Base-by-base conservation (phyloP, 2,888 invertebrate species). In the Drosophila demipolita region DNA sequence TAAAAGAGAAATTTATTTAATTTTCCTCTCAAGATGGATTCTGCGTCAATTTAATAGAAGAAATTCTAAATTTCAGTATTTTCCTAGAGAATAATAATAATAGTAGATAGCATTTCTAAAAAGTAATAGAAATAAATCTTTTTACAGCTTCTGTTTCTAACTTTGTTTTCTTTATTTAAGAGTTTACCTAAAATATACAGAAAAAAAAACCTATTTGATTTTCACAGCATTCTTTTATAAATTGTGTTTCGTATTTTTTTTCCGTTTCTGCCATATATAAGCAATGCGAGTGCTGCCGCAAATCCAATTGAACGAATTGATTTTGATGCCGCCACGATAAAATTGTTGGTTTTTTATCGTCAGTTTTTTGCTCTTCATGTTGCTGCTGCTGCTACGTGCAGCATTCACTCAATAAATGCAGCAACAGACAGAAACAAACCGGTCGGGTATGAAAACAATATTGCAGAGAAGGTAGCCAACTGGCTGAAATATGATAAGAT, bases 401-500 rank as follows among this genome's bases (percentile, higher is more conserved):
- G 7, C 55, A 55, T 20, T 55, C 54, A 35, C 38, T 42, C 15
- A 48, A 63, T 40, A 42, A 75, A 55, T 62, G 49, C 49, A 76
- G 20, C 61, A 53, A 35, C 36, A 38, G 38, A 38, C 8, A 29
- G 53, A 11, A 23, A 48, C 26, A 59, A n/a, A 33, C 17, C 32
- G 17, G 26, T 40, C 35, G 33, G 38, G 54, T 32, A 72, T 57
- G 57, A 50, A 76, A 70, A 66, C 77, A 73, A 82, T 83, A 60
- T 80, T 83, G 67, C 64, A 49, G 45, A 20, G 23, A 57, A 73
- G 65, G 67, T 68, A 69, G 72, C 80, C 78, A 75, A 67, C 78
- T 82, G 80, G 50, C 55, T 63, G 57, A 73, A 73, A 74, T 70
- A 55, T 72, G 75, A 75, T 75, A 68, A 78, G 73, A 66, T 60